Percentiles rank a stretch among this genome's conserved stretches.
Evolutionary conservation across 2,797 vertebrate species (phyloP).

Genomic region (Xiphophorus birchmanni): DNA sequence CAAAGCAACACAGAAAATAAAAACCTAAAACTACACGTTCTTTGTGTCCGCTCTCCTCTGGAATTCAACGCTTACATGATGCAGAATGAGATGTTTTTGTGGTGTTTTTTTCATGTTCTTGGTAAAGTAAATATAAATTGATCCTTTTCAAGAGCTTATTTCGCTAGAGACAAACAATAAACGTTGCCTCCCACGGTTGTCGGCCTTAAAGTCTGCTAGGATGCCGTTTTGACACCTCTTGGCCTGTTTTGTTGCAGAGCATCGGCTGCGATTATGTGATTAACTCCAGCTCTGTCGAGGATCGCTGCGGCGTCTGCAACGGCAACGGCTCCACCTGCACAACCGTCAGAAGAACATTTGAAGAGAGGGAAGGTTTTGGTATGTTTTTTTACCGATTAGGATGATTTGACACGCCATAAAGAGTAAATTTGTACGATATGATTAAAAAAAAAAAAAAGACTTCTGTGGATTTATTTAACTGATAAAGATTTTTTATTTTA

Average conservation of each 20-base stretch:
- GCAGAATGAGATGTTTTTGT: background rate
- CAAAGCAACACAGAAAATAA: background rate
- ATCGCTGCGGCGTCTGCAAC: constrained; percentile 92
- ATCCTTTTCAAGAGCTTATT: background rate
- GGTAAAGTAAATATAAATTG: background rate
- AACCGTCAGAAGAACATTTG: constrained; percentile 89
- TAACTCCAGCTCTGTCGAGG: constrained; percentile 88
- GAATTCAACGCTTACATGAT: background rate
- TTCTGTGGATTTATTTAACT: background rate
- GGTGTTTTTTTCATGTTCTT: background rate
- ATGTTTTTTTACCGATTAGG: constrained; percentile 14
- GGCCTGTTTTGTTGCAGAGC: constrained; percentile 78
- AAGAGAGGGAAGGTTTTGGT: constrained; percentile 91
- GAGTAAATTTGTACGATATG: background rate
- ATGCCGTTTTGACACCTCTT: background rate
- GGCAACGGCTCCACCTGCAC: constrained; percentile 94
- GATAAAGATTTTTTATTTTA: background rate
- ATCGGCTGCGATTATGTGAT: constrained; percentile 95
- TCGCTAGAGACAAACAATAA: background rate
- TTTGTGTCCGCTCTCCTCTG: background rate
- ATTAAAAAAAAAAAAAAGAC: background rate
- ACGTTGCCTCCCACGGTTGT: background rate
- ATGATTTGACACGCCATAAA: background rate
- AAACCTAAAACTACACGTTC: background rate
- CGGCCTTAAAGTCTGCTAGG: background rate